phyloP scores from a whole-genome alignment of 1,140 invertebrate genomes.

The Anastrepha obliqua region DNA sequence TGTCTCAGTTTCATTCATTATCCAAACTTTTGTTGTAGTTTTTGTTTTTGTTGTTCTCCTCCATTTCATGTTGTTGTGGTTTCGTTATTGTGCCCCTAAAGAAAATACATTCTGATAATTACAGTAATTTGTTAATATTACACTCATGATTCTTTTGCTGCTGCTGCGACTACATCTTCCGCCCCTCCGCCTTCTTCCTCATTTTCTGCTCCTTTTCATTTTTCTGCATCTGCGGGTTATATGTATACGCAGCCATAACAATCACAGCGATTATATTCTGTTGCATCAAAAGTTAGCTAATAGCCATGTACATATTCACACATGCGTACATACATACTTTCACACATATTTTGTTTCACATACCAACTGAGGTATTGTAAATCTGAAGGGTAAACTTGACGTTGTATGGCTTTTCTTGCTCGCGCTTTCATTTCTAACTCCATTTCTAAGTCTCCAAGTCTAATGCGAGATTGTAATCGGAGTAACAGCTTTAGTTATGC shows the following conservation, averaged over 20 bases:
- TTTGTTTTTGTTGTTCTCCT: conserved; percentile 1
- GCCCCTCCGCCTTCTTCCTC: not conserved
- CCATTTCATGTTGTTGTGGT: not conserved
- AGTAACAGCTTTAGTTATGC: not conserved
- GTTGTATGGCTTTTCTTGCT: not conserved
- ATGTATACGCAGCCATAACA: not conserved
- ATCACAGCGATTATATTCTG: conserved; percentile 31
- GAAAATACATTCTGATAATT: conserved; percentile 58
- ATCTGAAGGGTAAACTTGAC: not conserved
- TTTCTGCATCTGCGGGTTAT: not conserved
- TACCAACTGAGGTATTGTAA: not conserved
- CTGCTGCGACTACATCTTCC: not conserved
- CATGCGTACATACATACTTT: not conserved
- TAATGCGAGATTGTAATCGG: not conserved
- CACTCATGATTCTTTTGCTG: conserved; percentile 54
- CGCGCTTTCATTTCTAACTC: not conserved
- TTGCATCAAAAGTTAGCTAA: not conserved
- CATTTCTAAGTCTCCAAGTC: not conserved
- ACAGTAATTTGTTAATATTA: conserved; percentile 58
- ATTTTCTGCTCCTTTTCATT: not conserved
- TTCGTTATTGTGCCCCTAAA: conserved; percentile 56
- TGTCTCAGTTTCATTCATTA: conserved; percentile 50
- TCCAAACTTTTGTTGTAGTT: not conserved
- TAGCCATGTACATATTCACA: not conserved
- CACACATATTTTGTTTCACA: not conserved